A percentile compares a stretch with the other conserved stretches of the same genome.
Conservation (phyloP, 2,113 vertebrate species). For the Anarhynchus alexandrinus region DNA sequence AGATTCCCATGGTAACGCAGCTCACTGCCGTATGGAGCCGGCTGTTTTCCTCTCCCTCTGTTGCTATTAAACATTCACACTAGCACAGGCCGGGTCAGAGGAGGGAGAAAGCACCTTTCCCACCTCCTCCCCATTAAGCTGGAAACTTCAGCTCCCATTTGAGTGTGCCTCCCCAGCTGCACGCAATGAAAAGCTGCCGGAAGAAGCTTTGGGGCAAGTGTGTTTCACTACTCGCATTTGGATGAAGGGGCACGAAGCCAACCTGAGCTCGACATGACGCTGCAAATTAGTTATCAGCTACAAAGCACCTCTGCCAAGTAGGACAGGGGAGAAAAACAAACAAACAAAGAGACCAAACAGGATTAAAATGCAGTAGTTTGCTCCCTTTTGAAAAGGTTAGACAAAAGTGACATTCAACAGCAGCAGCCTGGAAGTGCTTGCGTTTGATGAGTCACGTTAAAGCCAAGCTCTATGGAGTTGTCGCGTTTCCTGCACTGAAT, state of each 20-base stretch:
- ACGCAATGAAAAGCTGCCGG: not conserved
- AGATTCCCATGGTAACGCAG: rapidly evolving
- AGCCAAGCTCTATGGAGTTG: not conserved
- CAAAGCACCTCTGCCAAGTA: not conserved
- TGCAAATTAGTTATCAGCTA: not conserved
- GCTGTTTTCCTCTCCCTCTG: not conserved
- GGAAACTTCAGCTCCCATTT: not conserved
- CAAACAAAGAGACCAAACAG: not conserved
- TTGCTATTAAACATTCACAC: not conserved
- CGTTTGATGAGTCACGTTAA: rapidly evolving
- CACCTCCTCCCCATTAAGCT: not conserved
- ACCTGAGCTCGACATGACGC: not conserved
- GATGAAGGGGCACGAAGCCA: not conserved
- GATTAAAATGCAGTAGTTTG: not conserved
- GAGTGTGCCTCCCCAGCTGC: not conserved
- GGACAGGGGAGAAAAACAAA: not conserved
- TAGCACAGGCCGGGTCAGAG: not conserved
- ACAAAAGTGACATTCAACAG: not conserved
- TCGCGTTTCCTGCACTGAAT: rapidly evolving
- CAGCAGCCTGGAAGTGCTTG: not conserved
- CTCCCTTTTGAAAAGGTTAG: not conserved
- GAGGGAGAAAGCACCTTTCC: not conserved
- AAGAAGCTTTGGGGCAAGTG: not conserved
- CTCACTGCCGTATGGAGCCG: rapidly evolving
- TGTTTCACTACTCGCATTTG: rapidly evolving